Percentiles rank a stretch among this genome's conserved stretches.
Evolutionary conservation across 1,140 invertebrate genomes (phyloP).

Genomic region (Sitophilus oryzae): DNA sequence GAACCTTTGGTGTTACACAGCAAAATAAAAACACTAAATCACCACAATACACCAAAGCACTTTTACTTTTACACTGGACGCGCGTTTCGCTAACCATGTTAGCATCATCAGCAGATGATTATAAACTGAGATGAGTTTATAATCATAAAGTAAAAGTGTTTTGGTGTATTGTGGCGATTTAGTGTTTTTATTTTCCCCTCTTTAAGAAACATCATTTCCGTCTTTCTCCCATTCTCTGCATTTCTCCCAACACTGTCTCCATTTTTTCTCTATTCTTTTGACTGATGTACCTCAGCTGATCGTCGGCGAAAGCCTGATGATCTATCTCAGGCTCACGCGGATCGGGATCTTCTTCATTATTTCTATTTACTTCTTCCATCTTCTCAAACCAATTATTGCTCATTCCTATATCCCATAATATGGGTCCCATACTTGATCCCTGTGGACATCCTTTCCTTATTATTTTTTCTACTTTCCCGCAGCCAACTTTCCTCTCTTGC

Average conservation of each 20-base stretch:
- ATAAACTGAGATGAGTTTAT: too few relatives aligned
- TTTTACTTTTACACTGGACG: too few relatives aligned
- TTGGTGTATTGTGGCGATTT: too few relatives aligned
- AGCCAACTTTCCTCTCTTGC: too few relatives aligned
- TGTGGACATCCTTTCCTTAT: not conserved
- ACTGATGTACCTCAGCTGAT: not conserved
- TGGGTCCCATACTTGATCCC: not conserved
- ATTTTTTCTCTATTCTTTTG: not conserved
- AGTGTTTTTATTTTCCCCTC: not conserved
- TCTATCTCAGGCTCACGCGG: not conserved
- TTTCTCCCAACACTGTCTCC: not conserved
- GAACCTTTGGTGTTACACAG: too few relatives aligned
- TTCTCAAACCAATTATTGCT: not conserved
- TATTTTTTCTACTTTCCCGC: not conserved
- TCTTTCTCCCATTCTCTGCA: not conserved
- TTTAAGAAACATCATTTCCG: not conserved
- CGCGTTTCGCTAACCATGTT: too few relatives aligned
- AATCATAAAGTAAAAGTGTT: too few relatives aligned
- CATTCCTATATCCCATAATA: not conserved
- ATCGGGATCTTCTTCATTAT: too few relatives aligned
- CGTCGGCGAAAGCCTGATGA: not conserved
- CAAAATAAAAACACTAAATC: too few relatives aligned
- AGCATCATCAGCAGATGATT: too few relatives aligned
- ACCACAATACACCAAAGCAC: too few relatives aligned
- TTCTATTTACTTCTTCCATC: not conserved